Percentiles rank a stretch among this genome's conserved stretches.
Evolutionary conservation across 1,140 invertebrate genomes (phyloP).

Genomic region (Dolichoris vasculosae): DNA sequence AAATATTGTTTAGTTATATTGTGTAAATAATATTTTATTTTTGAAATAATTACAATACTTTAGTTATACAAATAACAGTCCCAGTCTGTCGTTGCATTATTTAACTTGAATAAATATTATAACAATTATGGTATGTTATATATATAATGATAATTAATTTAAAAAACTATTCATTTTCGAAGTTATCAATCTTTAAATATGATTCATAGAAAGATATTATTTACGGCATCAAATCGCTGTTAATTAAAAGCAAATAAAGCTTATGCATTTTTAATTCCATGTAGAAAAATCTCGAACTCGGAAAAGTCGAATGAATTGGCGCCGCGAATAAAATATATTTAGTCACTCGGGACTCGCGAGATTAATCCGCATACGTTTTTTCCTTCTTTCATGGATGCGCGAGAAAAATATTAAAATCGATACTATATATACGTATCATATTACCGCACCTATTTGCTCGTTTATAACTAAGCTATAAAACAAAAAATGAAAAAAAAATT

Average conservation of each 20-base stretch:
- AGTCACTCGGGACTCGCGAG: background rate
- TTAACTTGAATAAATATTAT: no score
- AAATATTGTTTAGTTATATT: no score
- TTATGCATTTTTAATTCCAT: background rate
- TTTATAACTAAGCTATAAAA: background rate
- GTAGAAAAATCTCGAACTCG: background rate
- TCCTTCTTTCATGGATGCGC: background rate
- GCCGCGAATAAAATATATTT: background rate
- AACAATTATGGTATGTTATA: no score
- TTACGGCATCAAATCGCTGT: background rate
- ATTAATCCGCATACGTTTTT: conserved; percentile 1
- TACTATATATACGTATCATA: background rate
- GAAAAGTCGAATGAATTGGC: background rate
- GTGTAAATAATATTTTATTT: no score
- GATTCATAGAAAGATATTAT: background rate
- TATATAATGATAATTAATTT: no score
- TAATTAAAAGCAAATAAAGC: background rate
- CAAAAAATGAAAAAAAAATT: background rate
- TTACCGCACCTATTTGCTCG: background rate
- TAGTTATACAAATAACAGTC: no score
- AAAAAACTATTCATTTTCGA: background rate
- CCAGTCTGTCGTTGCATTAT: no score
- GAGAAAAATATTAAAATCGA: conserved; percentile 37
- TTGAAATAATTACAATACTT: no score
- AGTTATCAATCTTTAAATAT: background rate